A percentile compares a stretch with the other conserved stretches of the same genome.
Evolutionary conservation across 2,797 vertebrate species (phyloP).

Genomic region (Enteromius afrohamiltoni): DNA sequence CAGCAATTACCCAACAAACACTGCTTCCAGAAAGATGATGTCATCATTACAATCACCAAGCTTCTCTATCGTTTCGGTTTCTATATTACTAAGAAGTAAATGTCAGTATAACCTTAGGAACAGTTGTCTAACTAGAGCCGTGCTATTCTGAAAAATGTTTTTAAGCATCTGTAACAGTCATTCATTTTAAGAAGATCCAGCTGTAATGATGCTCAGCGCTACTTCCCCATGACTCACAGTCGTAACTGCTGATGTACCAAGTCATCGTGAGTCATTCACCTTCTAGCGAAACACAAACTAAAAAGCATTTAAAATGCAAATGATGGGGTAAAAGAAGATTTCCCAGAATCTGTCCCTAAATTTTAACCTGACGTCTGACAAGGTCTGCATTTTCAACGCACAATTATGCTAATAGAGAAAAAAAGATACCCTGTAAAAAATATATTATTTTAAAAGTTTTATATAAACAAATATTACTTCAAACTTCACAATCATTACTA

Average conservation of each 20-base stretch:
- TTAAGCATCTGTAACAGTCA: neutral
- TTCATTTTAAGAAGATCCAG: constrained; percentile 1
- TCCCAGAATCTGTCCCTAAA: neutral
- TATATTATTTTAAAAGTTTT: neutral
- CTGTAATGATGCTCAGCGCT: neutral
- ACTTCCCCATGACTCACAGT: constrained; percentile 6
- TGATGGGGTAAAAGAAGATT: neutral
- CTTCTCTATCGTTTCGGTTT: constrained; percentile 1
- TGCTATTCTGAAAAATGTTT: neutral
- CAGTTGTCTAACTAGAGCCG: neutral
- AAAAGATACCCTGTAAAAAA: neutral
- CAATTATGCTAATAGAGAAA: neutral
- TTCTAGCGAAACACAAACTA: constrained; percentile 1
- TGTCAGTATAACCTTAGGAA: neutral
- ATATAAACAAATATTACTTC: neutral
- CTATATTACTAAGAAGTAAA: neutral
- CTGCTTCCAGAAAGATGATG: constrained; percentile 57
- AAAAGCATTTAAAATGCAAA: neutral
- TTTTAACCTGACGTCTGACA: neutral
- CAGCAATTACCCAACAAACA: constrained; percentile 58
- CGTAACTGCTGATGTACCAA: neutral
- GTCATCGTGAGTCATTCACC: constrained; percentile 29
- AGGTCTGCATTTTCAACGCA: neutral
- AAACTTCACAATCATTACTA: neutral
- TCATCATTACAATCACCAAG: constrained; percentile 50